phyloP scores from a whole-genome alignment of 2,113 vertebrate species.

The Saimiri boliviensis region DNA sequence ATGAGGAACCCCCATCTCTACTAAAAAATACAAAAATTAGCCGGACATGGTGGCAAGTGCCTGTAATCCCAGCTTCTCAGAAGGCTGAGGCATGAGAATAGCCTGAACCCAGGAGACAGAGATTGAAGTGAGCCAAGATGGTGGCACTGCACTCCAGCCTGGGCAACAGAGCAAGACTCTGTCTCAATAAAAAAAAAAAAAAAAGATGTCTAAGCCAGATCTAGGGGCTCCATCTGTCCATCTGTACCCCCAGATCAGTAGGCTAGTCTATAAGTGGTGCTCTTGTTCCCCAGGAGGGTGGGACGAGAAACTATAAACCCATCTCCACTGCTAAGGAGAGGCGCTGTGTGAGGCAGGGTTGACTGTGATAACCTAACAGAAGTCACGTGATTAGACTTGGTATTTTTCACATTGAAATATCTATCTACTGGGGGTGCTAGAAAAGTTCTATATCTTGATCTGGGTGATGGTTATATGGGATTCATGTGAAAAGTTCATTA shows the following conservation, averaged over 20 bases:
- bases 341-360: neutral
- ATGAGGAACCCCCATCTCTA: too few relatives aligned
- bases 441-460: neutral
- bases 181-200: too few relatives aligned
- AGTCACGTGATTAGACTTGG: neutral
- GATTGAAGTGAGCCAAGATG: too few relatives aligned
- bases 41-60: too few relatives aligned
- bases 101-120: too few relatives aligned
- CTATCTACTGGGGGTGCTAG: neutral
- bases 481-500: neutral
- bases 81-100: too few relatives aligned
- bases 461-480: neutral
- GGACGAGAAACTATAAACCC: neutral
- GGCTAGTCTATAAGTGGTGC: too few relatives aligned
- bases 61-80: too few relatives aligned
- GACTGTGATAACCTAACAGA: neutral
- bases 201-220: neutral
- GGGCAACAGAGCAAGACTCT: too few relatives aligned
- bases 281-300: too few relatives aligned
- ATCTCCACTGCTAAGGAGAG: neutral
- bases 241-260: neutral
- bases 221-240: neutral
- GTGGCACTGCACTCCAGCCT: too few relatives aligned
- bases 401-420: neutral
- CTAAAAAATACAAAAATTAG: too few relatives aligned